phyloP scores from a whole-genome alignment of 2,113 vertebrate genomes.

The Urocolius indicus region DNA sequence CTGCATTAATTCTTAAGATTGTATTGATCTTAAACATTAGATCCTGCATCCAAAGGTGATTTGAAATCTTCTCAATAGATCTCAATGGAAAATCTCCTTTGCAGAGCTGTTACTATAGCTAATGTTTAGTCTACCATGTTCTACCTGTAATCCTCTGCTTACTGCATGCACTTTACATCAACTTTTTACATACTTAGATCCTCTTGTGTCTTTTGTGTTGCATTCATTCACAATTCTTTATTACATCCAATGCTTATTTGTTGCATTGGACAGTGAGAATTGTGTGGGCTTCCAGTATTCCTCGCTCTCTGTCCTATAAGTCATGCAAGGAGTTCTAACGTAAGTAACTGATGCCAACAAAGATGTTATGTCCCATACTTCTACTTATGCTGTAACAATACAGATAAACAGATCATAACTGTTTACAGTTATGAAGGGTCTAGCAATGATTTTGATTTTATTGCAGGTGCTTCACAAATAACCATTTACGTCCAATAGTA shows the following conservation, averaged over 20 bases:
- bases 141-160: neutral
- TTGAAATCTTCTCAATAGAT: neutral
- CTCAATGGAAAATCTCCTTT: neutral
- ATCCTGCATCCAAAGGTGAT: neutral
- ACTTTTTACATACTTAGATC: neutral
- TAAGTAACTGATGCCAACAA: neutral
- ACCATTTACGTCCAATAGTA: neutral
- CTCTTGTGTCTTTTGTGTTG: neutral
- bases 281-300: neutral
- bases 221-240: neutral
- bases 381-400: neutral
- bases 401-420: neutral
- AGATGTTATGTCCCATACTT: neutral
- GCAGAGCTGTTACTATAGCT: neutral
- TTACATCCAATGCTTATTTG: neutral
- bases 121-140: neutral
- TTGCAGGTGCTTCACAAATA: neutral
- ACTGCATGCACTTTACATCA: neutral
- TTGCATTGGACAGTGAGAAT: neutral
- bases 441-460: neutral
- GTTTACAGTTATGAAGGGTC: neutral
- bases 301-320: rapidly evolving
- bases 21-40: neutral
- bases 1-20: neutral
- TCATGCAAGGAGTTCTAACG: rapidly evolving